A percentile compares a stretch with the other conserved stretches of the same genome.
Conservation (phyloP, 2,888 invertebrate genomes). For the Chrysina gloriosa region DNA sequence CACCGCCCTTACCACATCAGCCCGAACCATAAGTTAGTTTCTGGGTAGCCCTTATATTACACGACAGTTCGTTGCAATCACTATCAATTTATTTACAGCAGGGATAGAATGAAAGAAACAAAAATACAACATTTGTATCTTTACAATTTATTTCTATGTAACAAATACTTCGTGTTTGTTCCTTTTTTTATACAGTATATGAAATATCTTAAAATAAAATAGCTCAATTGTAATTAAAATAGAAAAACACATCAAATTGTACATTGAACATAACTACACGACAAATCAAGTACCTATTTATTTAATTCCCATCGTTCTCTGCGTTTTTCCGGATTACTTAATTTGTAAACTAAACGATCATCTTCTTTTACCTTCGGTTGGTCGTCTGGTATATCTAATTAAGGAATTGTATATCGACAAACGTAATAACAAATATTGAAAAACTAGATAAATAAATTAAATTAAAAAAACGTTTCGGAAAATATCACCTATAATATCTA, state of each 20-base stretch:
- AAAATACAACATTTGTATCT: background rate
- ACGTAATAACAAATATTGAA: slow-evolving; percentile 30
- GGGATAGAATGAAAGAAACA: background rate
- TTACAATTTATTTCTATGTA: slow-evolving; percentile 38
- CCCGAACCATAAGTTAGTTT: too few species aligned
- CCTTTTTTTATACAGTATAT: slow-evolving; percentile 30
- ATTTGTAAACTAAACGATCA: slow-evolving; percentile 54
- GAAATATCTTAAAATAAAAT: slow-evolving; percentile 40
- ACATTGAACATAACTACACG: slow-evolving; percentile 41
- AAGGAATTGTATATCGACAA: slow-evolving; percentile 55
- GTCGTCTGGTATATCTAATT: slow-evolving; percentile 63
- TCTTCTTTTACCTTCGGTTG: slow-evolving; percentile 65
- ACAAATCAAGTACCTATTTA: slow-evolving; percentile 30
- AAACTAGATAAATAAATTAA: slow-evolving; percentile 14
- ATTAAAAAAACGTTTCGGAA: background rate
- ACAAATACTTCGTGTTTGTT: slow-evolving; percentile 33
- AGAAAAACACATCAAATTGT: slow-evolving; percentile 38
- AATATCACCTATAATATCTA: slow-evolving; percentile 31
- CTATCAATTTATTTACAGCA: too few species aligned
- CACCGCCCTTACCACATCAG: too few species aligned
- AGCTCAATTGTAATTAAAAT: slow-evolving; percentile 36
- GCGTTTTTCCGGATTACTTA: background rate
- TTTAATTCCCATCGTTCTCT: background rate
- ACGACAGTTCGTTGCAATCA: too few species aligned
- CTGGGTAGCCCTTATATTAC: too few species aligned